Base-by-base conservation (phyloP, 2,888 invertebrate genomes). In the Drosophila pullipes region DNA sequence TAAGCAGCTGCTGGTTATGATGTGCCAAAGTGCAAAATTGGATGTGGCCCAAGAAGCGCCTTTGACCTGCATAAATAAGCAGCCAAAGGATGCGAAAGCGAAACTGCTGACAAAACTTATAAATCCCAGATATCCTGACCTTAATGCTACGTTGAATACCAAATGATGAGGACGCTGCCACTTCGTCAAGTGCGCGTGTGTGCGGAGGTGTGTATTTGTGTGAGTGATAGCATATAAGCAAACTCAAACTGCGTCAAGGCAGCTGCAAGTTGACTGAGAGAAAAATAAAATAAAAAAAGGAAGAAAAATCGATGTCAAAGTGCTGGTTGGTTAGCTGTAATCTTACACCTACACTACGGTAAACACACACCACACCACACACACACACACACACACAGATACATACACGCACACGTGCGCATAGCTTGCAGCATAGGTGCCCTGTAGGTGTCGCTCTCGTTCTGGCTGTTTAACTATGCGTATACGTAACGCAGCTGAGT, bases 61-160 rank as follows among this genome's bases (percentile, higher is more conserved):
- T 63, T 66, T 73, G 73, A 72, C 79, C 85, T 87, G 88, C 88
- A 85, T 89, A 85, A 82, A 77, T 85, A 90, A 85, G 52, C 63
- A 67, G 73, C 59, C 50, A 78, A 75, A 63, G 73, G 72, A 74
- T 78, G 73, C 37, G 81, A 82, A 76, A 82, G 71, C 66, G 78
- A 82, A 83, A 81, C 78, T 87, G 91, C 87, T 89, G 87, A 82
- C 89, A 82, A 91, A 89, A 91, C 84, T 84, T 89, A 83, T 89
- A 91, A 91, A 91, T 91, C 91, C 87, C 81, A 83, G 84, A 91
- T 91, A 90, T 91, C 83, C 91, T 91, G 91, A 87, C 89, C 91
- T 89, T 91, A 92, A 91, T 91, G 91, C 92, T 74, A 75, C 78
- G 82, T 76, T 90, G 91, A 91, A 89, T 90, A 88, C 78, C 64